Evolutionary conservation across 2,888 invertebrate genomes (phyloP).

Genomic region (Bellardia pandia): DNA sequence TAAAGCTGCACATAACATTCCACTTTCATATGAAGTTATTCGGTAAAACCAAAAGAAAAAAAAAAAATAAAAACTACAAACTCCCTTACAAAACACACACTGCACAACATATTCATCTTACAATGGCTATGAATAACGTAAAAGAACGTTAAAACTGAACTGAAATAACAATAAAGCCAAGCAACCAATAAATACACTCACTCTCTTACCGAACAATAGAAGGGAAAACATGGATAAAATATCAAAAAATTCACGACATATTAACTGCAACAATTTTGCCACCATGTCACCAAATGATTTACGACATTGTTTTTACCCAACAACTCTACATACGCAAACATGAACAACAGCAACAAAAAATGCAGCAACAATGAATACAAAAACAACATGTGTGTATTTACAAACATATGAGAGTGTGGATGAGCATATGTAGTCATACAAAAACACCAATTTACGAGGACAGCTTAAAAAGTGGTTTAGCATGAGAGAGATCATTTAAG

Average conservation of each 20-base stretch:
- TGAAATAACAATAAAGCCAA: slow-evolving; percentile 38
- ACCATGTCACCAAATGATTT: slow-evolving; percentile 76
- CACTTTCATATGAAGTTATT: neutral
- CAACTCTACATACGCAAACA: slow-evolving; percentile 54
- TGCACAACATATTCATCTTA: slow-evolving; percentile 8
- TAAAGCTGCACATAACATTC: slow-evolving; percentile 26
- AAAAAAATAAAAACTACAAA: too few relatives aligned
- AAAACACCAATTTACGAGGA: neutral
- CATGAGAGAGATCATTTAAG: too few relatives aligned
- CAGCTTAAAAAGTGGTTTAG: neutral
- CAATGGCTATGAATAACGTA: neutral
- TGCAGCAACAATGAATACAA: slow-evolving; percentile 40
- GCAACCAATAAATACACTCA: slow-evolving; percentile 51
- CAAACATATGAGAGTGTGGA: neutral
- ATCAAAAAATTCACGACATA: slow-evolving; percentile 73
- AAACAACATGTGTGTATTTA: slow-evolving; percentile 8
- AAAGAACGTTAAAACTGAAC: neutral
- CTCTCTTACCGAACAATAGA: slow-evolving; percentile 39
- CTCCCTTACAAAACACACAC: neutral
- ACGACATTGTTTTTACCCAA: slow-evolving; percentile 69
- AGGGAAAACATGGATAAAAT: slow-evolving; percentile 63
- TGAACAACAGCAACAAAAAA: neutral
- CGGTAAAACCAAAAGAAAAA: neutral
- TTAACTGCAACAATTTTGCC: slow-evolving; percentile 76
- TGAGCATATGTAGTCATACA: slow-evolving; percentile 1